These are phyloP conservation scores for Capromys pilorides DNA, from an alignment of 2,797 vertebrate species.

Conservation along the genomic window DNA sequence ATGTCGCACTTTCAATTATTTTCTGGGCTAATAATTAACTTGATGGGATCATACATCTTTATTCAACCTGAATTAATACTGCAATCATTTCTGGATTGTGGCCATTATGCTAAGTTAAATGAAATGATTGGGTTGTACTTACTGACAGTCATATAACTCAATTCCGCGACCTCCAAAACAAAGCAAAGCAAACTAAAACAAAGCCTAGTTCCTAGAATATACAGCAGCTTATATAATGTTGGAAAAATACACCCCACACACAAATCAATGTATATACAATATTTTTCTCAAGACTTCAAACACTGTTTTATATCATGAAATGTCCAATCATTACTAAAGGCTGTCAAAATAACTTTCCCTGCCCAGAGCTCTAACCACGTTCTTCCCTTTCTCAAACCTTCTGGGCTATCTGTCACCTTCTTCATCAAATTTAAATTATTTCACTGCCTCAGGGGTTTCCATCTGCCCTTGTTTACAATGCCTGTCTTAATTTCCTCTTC, in stretches of 20 bases:
- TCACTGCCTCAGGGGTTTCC: background rate
- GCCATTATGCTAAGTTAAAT: conserved; percentile 58
- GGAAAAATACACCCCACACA: background rate
- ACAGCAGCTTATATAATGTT: background rate
- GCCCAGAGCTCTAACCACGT: background rate
- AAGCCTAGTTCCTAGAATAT: background rate
- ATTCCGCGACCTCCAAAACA: background rate
- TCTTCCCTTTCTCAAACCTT: conserved; percentile 11
- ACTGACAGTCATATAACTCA: background rate
- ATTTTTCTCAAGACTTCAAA: conserved; percentile 39
- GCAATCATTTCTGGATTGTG: conserved; percentile 55
- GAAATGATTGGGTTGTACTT: conserved; percentile 40
- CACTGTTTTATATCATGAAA: conserved; percentile 23
- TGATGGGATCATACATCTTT: conserved; percentile 65
- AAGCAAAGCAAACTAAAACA: conserved; percentile 52
- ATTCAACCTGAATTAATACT: conserved; percentile 71
- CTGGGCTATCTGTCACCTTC: conserved; percentile 27
- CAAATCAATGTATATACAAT: background rate
- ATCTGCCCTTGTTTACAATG: conserved; percentile 34
- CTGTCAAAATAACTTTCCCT: conserved; percentile 57
- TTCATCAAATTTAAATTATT: conserved; percentile 63
- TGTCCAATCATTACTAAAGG: conserved; percentile 27
- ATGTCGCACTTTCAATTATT: conserved; percentile 60
- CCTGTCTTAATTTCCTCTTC: conserved; percentile 33
- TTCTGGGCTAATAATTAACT: conserved; percentile 75